Conservation (phyloP, 2,797 vertebrate genomes). For the Diceros bicornis region DNA sequence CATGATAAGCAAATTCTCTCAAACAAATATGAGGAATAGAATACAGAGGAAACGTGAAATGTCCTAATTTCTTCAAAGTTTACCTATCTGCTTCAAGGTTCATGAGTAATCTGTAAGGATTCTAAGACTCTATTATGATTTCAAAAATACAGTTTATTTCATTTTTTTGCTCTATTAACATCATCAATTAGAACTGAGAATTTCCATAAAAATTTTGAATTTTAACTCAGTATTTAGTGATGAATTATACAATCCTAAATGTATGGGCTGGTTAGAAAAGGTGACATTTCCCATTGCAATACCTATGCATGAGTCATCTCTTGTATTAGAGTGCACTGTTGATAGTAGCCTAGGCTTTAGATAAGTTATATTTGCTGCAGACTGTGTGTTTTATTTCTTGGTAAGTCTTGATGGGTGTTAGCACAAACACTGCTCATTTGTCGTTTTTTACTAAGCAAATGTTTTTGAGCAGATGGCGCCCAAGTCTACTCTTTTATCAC, state of each 20-base stretch:
- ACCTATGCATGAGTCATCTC: slow-evolving; percentile 28
- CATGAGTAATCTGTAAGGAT: slow-evolving; percentile 32
- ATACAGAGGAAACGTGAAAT: background rate
- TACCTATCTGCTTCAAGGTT: slow-evolving; percentile 3
- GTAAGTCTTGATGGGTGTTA: slow-evolving; percentile 33
- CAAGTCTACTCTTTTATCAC: slow-evolving; percentile 61
- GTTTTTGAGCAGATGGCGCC: slow-evolving; percentile 41
- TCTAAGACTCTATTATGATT: background rate
- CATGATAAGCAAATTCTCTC: background rate
- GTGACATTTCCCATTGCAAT: slow-evolving; percentile 62
- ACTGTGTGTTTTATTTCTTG: slow-evolving; percentile 23
- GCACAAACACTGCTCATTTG: slow-evolving; percentile 52
- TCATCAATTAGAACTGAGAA: slow-evolving; percentile 29
- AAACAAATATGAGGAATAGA: background rate
- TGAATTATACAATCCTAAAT: slow-evolving; percentile 54
- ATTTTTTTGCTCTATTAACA: slow-evolving; percentile 50
- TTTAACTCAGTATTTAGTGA: slow-evolving; percentile 50
- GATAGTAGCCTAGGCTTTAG: slow-evolving; percentile 39
- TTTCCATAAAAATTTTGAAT: slow-evolving; percentile 14
- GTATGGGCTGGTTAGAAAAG: slow-evolving; percentile 52
- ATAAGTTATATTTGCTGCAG: slow-evolving; percentile 27
- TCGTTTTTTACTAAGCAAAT: slow-evolving; percentile 56
- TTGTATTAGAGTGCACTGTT: background rate
- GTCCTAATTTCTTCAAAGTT: slow-evolving; percentile 45
- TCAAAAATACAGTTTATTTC: slow-evolving; percentile 12